Percentiles rank a stretch among this genome's conserved stretches.
phyloP scores from a whole-genome alignment of 2,888 invertebrate genomes.

The Kryphioiulus occultus region DNA sequence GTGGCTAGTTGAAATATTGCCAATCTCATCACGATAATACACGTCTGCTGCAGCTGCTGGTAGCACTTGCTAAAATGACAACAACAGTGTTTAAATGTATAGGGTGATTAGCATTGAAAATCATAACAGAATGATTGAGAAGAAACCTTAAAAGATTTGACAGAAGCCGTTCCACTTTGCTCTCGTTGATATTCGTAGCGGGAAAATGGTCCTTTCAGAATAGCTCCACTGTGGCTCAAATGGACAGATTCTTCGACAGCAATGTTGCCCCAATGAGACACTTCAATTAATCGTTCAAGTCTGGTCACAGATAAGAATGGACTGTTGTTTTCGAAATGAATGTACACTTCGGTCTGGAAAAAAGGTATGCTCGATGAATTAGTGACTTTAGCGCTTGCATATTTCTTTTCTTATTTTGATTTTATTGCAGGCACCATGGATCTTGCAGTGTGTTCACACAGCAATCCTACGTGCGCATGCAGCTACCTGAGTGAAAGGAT shows the following conservation, averaged over 20 bases:
- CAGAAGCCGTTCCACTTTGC: constrained; percentile 83
- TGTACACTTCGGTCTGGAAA: constrained; percentile 70
- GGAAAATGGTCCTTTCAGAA: constrained; percentile 88
- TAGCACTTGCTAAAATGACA: constrained; percentile 64
- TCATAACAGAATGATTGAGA: background rate
- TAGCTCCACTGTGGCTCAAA: constrained; percentile 90
- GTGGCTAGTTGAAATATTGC: constrained; percentile 97
- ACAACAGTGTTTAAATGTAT: background rate
- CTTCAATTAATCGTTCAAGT: constrained; percentile 86
- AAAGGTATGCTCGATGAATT: background rate
- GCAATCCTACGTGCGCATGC: background rate
- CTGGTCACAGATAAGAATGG: constrained; percentile 94
- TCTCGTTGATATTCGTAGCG: constrained; percentile 97
- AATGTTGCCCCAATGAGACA: constrained; percentile 99
- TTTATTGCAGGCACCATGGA: too few species aligned
- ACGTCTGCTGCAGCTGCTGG: constrained; percentile 91
- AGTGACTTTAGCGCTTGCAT: background rate
- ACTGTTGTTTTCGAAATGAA: constrained; percentile 96
- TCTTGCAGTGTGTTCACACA: too few species aligned
- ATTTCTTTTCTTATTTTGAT: background rate
- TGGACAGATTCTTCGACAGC: constrained; percentile 95
- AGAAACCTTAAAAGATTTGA: constrained; percentile 84
- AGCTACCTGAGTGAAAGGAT: constrained; percentile 66
- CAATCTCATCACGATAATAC: constrained; percentile 98
- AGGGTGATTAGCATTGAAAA: background rate